Evolutionary conservation across 1,140 invertebrate species (phyloP).

Genomic region (Saccostrea echinata): DNA sequence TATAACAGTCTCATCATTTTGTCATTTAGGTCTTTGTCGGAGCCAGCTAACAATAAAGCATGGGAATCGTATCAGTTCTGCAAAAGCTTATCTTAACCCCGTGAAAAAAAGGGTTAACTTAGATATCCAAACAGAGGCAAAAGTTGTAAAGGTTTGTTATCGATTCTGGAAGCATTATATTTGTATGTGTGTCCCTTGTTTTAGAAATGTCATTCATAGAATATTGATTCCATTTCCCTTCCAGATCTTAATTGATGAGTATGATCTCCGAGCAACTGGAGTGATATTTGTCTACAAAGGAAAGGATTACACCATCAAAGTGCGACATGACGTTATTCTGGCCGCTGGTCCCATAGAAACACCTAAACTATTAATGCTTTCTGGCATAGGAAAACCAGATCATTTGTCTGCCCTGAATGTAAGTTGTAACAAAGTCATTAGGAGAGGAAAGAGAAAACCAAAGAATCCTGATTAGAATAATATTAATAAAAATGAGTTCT

Average conservation of each 20-base stretch:
- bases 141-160: slow-evolving; percentile 10
- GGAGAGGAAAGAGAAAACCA: not conserved
- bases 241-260: slow-evolving; percentile 2
- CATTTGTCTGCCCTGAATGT: slow-evolving; percentile 5
- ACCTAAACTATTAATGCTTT: slow-evolving; percentile 35
- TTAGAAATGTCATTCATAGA: not conserved
- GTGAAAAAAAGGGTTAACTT: slow-evolving; percentile 9
- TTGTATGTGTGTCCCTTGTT: not conserved
- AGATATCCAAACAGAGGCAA: slow-evolving; percentile 14
- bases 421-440: not conserved
- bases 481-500: not conserved
- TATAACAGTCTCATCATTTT: no score
- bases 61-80: slow-evolving; percentile 19
- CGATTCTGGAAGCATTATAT: not conserved
- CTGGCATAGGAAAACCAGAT: slow-evolving; percentile 20
- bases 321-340: slow-evolving; percentile 1
- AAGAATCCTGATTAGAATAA: not conserved
- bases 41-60: slow-evolving; percentile 27
- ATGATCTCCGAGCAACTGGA: not conserved
- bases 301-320: slow-evolving; percentile 23
- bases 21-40: slow-evolving; percentile 6
- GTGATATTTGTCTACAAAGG: slow-evolving; percentile 11
- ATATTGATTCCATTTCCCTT: not conserved
- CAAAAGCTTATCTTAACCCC: slow-evolving; percentile 22
- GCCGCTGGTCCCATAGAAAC: slow-evolving; percentile 29